Evolutionary conservation across 1,140 invertebrate species (phyloP).

Genomic region (Cyclina sinensis): DNA sequence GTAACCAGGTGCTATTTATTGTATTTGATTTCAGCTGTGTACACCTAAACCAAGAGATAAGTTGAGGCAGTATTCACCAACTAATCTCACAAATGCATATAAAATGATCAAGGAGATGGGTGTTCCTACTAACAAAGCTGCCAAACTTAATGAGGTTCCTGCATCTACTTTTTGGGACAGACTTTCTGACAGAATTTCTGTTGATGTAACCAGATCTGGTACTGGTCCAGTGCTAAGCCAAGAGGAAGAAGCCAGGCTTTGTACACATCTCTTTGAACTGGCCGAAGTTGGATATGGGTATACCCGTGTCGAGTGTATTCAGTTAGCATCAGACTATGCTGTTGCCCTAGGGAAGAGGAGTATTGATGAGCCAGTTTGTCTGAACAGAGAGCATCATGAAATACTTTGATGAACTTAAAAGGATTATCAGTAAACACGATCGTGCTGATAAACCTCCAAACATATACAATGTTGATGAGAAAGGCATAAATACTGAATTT

Average conservation of each 20-base stretch:
- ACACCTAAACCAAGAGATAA: too few relatives aligned
- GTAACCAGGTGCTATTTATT: too few relatives aligned
- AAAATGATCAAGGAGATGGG: neutral
- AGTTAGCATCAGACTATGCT: neutral
- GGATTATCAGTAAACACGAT: neutral
- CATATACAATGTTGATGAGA: constrained; percentile 9
- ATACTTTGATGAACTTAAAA: neutral
- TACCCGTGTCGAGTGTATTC: neutral
- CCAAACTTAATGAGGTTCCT: neutral
- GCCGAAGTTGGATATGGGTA: neutral
- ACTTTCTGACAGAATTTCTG: neutral
- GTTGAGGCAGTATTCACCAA: too few relatives aligned
- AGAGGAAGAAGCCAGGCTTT: neutral
- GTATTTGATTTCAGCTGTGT: too few relatives aligned
- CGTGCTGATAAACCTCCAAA: neutral
- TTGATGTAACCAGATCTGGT: neutral
- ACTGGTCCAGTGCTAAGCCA: neutral
- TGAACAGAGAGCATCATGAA: neutral
- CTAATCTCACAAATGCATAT: neutral
- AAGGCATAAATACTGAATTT: neutral
- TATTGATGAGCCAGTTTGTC: neutral
- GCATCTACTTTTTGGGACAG: neutral
- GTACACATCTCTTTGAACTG: neutral
- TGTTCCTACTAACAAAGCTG: neutral
- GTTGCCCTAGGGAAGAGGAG: neutral